Base-by-base conservation (phyloP, 2,113 vertebrate species). In the Gallinago jamesoni region DNA sequence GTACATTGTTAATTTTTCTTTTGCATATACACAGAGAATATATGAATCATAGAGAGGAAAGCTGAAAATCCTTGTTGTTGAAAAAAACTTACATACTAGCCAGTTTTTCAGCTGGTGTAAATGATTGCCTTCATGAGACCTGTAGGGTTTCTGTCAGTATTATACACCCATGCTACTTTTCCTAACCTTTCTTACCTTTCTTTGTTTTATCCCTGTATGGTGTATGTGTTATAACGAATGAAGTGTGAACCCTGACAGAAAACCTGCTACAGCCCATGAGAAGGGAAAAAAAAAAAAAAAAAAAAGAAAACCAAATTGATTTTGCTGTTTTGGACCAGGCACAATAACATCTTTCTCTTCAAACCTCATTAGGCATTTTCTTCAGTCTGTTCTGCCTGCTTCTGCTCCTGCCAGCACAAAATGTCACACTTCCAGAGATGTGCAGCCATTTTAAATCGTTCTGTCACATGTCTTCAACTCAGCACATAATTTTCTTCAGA, bases 281-380 rank as follows among this genome's bases (percentile, higher is more conserved):
- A 5, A 43, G 43, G 59, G 30, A 20, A 45, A n/a, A n/a, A 53
- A 87, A 56, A 60, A 39, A 66, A n/a, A 30, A 53, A 19, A 30
- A 37, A 87, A 50, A 35, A 60, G 9, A 75, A 80, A 55, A 43
- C 41, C 8, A 76, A 81, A 43, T 27, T 78, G 14, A 68, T 83
- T 87, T 85, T 45, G 12, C 5, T 90, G 8, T 39, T 90, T 87
- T 83, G 48, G 53, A 64, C 66, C 11, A 87, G 55, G 24, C 23
- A 48, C 24, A 85, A 3, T 23, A 84, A 91, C 18, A 72, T 21
- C 16, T 62, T 87, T 91, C 25, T 15, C 39, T 94, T 95, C 74
- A 89, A 80, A 85, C 35, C 74, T 91, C 84, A 72, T 90, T 79
- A 96, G 30, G 22, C 41, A 62, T 84, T 92, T 94, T 82, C 25